phyloP scores from a whole-genome alignment of 2,797 vertebrate species.

The Natrix natrix region DNA sequence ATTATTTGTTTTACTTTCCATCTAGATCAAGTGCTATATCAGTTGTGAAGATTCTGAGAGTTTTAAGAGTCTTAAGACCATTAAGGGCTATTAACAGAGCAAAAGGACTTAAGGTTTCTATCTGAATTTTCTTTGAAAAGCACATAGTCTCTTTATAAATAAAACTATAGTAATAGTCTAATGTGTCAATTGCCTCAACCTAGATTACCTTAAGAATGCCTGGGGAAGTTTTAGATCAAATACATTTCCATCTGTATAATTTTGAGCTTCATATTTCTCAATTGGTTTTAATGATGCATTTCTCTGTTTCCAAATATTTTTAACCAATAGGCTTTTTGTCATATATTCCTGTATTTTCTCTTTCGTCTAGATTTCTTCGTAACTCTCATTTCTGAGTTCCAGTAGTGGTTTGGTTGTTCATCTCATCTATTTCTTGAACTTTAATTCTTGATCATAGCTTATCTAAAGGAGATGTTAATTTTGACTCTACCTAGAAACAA shows the following conservation, averaged over 20 bases:
- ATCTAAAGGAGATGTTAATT: not conserved
- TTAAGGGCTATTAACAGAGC: constrained; percentile 98
- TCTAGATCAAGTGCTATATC: constrained; percentile 96
- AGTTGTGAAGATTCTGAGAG: constrained; percentile 98
- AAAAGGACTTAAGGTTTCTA: constrained; percentile 93
- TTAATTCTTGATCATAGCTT: not conserved
- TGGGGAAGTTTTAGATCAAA: not conserved
- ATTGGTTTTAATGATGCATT: not conserved
- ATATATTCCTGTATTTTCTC: not conserved
- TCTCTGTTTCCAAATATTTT: not conserved
- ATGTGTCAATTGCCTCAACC: not conserved
- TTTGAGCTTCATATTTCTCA: not conserved
- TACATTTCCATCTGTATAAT: not conserved
- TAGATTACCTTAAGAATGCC: not conserved
- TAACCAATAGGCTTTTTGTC: not conserved
- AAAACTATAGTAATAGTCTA: not conserved
- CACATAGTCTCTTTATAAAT: not conserved
- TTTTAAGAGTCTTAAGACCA: constrained; percentile 92
- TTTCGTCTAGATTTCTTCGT: not conserved
- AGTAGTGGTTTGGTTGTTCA: not conserved
- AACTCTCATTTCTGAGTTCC: not conserved
- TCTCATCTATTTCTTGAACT: too few species aligned
- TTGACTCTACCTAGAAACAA: not conserved
- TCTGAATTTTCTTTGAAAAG: constrained; percentile 19
- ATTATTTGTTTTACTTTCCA: not conserved